Evolutionary conservation across 2,888 invertebrate genomes (phyloP).

Genomic region (Cyclophora albipunctata): DNA sequence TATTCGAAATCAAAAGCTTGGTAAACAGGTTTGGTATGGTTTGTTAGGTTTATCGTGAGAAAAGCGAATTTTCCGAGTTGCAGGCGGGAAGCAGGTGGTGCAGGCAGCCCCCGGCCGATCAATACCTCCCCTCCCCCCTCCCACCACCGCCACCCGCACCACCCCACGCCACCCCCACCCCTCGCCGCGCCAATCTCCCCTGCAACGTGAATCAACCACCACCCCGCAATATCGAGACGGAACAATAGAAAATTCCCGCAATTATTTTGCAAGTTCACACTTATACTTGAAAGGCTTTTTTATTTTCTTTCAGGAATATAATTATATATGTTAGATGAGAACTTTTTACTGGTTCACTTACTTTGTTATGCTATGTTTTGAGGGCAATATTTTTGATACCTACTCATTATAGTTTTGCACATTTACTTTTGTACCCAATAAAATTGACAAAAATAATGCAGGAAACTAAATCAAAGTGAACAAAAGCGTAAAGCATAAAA

Average conservation of each 20-base stretch:
- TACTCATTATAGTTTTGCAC: too few relatives aligned
- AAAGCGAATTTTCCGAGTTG: constrained; percentile 40
- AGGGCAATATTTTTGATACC: too few relatives aligned
- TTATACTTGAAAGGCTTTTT: neutral
- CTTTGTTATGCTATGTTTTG: too few relatives aligned
- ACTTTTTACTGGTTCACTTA: too few relatives aligned
- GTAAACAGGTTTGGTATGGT: constrained; percentile 7
- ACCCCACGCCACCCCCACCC: constrained; percentile 7
- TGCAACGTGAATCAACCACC: constrained; percentile 10
- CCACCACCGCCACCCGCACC: constrained; percentile 14
- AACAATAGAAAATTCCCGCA: constrained; percentile 3
- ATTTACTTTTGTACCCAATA: too few relatives aligned
- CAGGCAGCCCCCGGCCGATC: constrained; percentile 45
- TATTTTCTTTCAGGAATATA: neutral
- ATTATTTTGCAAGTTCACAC: constrained; percentile 2
- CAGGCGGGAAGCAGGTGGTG: constrained; percentile 47
- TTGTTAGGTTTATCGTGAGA: constrained; percentile 15
- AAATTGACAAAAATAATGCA: too few relatives aligned
- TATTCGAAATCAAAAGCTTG: neutral
- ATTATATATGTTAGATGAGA: neutral
- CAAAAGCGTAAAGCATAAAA: too few relatives aligned
- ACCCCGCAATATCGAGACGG: constrained; percentile 11
- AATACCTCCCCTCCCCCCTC: constrained; percentile 36
- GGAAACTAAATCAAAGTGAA: too few relatives aligned
- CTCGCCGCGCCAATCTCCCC: constrained; percentile 8